Percentiles rank a stretch among this genome's conserved stretches.
Evolutionary conservation across 2,113 vertebrate genomes (phyloP).

Genomic region (Rattus rattus): DNA sequence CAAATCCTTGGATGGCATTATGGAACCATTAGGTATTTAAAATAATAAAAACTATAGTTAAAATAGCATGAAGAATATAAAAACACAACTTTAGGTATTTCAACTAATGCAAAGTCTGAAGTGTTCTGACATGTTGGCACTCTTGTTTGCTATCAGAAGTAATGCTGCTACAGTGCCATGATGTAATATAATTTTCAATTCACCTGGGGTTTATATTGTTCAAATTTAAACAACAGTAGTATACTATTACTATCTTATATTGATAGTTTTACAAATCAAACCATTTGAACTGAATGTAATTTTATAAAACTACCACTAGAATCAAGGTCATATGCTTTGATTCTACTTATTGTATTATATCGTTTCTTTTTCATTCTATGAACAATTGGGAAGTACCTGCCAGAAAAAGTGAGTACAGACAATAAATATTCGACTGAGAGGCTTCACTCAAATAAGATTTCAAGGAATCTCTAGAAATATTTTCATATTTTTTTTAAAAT

Average conservation of each 20-base stretch:
- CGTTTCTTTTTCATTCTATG: constrained; percentile 7
- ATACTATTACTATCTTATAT: neutral
- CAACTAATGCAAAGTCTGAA: neutral
- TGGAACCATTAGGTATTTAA: neutral
- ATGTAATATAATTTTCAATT: neutral
- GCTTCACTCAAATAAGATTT: constrained; percentile 26
- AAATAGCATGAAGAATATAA: neutral
- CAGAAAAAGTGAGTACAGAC: neutral
- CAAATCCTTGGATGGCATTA: constrained; percentile 24
- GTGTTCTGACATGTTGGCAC: neutral
- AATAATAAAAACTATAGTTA: constrained; percentile 23
- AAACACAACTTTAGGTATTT: constrained; percentile 2
- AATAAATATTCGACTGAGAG: constrained; percentile 1
- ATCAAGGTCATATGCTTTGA: neutral
- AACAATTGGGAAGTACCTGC: neutral
- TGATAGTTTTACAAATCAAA: constrained; percentile 21
- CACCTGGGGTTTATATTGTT: neutral
- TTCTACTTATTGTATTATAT: constrained; percentile 33
- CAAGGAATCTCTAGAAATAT: neutral
- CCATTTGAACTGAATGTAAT: neutral
- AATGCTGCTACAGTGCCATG: neutral
- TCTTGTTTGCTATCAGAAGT: neutral
- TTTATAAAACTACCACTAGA: too few relatives aligned
- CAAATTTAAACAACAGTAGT: neutral
- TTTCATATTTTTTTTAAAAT: neutral